These are phyloP conservation scores for Polydrusus cervinus DNA, from an alignment of 2,888 invertebrate species.

Conservation along the genomic window DNA sequence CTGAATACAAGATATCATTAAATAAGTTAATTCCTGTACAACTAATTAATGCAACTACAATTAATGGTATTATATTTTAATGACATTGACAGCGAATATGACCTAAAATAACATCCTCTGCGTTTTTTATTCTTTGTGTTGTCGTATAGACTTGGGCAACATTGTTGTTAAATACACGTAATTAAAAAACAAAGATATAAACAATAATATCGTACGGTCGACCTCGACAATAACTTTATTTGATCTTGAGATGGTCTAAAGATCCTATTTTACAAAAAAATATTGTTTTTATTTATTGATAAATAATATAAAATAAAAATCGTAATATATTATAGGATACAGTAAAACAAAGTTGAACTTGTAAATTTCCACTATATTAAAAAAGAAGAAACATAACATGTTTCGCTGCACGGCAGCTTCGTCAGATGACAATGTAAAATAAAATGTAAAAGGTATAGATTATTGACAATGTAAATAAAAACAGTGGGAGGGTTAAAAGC, in stretches of 20 bases:
- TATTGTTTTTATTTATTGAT: neutral
- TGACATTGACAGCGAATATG: constrained; percentile 28
- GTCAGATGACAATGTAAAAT: too few relatives aligned
- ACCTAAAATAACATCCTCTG: constrained; percentile 27
- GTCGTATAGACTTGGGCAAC: neutral
- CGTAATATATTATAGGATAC: too few relatives aligned
- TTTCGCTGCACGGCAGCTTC: too few relatives aligned
- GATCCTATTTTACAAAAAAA: constrained; percentile 10
- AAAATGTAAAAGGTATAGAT: too few relatives aligned
- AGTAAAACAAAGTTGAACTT: too few relatives aligned
- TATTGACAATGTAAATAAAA: too few relatives aligned
- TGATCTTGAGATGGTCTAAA: constrained; percentile 27
- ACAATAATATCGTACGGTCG: neutral
- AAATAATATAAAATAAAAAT: too few relatives aligned
- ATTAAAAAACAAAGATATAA: constrained; percentile 13
- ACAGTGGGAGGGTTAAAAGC: too few relatives aligned
- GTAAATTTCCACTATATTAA: too few relatives aligned
- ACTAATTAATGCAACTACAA: constrained; percentile 9
- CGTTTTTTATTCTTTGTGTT: constrained; percentile 7
- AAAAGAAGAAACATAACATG: too few relatives aligned
- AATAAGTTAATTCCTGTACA: constrained; percentile 7
- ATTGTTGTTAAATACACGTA: neutral
- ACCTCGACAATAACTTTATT: constrained; percentile 31
- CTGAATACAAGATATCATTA: neutral
- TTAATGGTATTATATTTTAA: constrained; percentile 5